Percentiles rank a stretch among this genome's conserved stretches.
phyloP scores from a whole-genome alignment of 2,797 vertebrate species.

The Mormyrus proboscirostris region DNA sequence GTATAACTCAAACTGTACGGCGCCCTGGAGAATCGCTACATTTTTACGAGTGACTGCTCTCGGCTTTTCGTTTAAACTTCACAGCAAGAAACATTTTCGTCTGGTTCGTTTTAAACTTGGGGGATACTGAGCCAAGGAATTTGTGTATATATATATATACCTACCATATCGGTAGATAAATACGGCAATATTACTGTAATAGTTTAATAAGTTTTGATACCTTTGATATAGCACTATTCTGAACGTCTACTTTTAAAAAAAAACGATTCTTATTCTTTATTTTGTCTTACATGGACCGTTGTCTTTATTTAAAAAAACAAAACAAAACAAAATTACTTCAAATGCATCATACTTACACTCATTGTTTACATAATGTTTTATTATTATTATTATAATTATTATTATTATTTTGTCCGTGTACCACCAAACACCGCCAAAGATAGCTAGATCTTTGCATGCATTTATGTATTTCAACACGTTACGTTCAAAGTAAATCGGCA shows the following conservation, averaged over 20 bases:
- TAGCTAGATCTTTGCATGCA: conserved; percentile 62
- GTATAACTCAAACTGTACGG: conserved; percentile 53
- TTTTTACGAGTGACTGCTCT: background rate
- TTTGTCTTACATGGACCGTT: conserved; percentile 11
- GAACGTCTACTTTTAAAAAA: conserved; percentile 10
- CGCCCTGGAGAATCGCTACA: conserved; percentile 12
- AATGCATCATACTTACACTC: conserved; percentile 8
- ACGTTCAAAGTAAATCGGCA: conserved; percentile 33
- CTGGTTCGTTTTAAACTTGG: conserved; percentile 16
- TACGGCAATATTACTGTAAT: conserved; percentile 22
- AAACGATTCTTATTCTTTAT: background rate
- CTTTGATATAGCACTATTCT: conserved; percentile 37
- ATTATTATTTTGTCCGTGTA: conserved; percentile 32
- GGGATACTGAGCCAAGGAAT: conserved; percentile 28
- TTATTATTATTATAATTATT: conserved; percentile 44
- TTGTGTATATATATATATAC: conserved; percentile 23
- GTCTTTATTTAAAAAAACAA: conserved; percentile 15
- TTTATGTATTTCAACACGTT: conserved; percentile 54
- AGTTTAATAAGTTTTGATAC: conserved; percentile 35
- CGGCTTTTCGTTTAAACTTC: background rate
- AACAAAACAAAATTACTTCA: background rate
- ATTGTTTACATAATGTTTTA: conserved; percentile 19
- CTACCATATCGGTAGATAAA: conserved; percentile 42
- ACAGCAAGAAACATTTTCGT: background rate
- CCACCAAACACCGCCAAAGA: conserved; percentile 65